phyloP scores from a whole-genome alignment of 1,140 invertebrate species.

The Gryon sp. region DNA sequence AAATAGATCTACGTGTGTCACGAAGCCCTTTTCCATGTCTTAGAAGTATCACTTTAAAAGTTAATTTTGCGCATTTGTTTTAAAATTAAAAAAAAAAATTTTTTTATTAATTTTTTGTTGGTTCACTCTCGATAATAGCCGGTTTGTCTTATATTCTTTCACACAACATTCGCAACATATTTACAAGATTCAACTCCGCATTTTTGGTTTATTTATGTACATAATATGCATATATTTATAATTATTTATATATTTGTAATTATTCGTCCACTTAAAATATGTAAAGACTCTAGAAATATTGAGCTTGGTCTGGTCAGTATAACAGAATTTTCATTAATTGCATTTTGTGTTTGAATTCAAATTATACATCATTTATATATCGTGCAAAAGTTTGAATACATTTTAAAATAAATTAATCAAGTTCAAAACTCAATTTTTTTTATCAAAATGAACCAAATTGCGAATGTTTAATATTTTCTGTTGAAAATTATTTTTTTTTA shows the following conservation, averaged over 20 bases:
- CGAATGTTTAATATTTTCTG: too few relatives aligned
- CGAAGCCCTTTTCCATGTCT: slow-evolving; percentile 48
- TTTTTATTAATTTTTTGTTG: slow-evolving; percentile 17
- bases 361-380: slow-evolving; percentile 48
- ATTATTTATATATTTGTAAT: slow-evolving; percentile 62
- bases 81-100: too few relatives aligned
- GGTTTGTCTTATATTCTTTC: too few relatives aligned
- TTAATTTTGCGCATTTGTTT: background rate
- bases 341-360: slow-evolving; percentile 46
- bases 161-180: slow-evolving; percentile 53
- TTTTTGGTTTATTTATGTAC: slow-evolving; percentile 61
- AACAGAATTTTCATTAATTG: slow-evolving; percentile 69
- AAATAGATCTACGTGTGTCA: slow-evolving; percentile 67
- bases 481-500: too few relatives aligned
- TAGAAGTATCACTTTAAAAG: slow-evolving; percentile 46
- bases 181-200: slow-evolving; percentile 38
- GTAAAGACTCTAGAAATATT: slow-evolving; percentile 80
- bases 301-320: slow-evolving; percentile 79
- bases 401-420: too few relatives aligned
- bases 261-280: slow-evolving; percentile 75
- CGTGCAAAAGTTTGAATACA: too few relatives aligned
- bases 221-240: slow-evolving; percentile 52
- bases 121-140: too few relatives aligned
- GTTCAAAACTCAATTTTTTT: too few relatives aligned
- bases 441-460: too few relatives aligned